A percentile compares a stretch with the other conserved stretches of the same genome.
These are phyloP conservation scores for Rhynchopsitta pachyrhyncha DNA, from an alignment of 2,113 vertebrate species.

Conservation along the genomic window DNA sequence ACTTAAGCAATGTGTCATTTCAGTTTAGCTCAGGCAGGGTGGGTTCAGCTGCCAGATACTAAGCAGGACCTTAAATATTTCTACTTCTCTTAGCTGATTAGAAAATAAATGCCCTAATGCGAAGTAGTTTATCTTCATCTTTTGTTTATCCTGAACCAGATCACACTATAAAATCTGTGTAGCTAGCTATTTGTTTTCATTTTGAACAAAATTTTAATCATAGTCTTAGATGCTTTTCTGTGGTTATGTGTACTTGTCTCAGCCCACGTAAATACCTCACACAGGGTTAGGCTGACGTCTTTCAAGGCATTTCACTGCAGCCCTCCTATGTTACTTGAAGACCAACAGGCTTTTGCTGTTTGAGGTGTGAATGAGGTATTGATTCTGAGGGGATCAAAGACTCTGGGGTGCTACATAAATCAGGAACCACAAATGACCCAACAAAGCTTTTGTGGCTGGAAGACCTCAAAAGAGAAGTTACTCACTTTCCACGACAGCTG, in stretches of 20 bases:
- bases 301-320: neutral
- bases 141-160: neutral
- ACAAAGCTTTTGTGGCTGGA: neutral
- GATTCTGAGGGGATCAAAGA: conserved; percentile 10
- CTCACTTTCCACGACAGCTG: neutral
- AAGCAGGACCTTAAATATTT: neutral
- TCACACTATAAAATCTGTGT: neutral
- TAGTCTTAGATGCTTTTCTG: neutral
- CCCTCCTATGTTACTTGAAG: neutral
- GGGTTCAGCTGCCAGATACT: neutral
- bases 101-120: neutral
- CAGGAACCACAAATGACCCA: neutral
- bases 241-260: neutral
- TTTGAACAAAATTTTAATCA: neutral
- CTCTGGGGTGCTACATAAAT: neutral
- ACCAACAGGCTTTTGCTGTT: neutral
- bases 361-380: conserved; percentile 3
- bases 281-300: neutral
- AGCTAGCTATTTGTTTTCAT: neutral
- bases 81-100: neutral
- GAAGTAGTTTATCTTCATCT: neutral
- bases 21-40: neutral
- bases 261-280: neutral
- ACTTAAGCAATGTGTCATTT: neutral
- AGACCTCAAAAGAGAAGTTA: neutral